Evolutionary conservation across 2,797 vertebrate species (phyloP), one percentile per base, ranked within the genome.

Genomic region (Sebastes steindachneri): DNA sequence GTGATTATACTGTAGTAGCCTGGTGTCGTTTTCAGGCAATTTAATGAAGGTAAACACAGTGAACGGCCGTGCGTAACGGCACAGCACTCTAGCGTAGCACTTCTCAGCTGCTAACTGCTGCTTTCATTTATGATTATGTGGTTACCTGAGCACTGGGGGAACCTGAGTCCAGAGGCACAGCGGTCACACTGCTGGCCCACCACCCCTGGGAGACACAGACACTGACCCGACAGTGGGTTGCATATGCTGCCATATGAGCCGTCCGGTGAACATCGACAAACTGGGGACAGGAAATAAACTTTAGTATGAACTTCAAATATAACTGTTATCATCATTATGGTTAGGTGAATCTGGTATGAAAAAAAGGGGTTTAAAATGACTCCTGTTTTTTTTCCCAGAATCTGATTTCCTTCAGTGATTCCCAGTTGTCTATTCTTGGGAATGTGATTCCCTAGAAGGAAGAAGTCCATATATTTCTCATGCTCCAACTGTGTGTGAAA

Each of bases 81-180:
- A 55, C 53, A 55, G n/a, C 9, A 19, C n/a, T 54, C 51, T 54
- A 23, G 10, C 21, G 21, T 23, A 6, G 53, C 2, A 54, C 53
- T 54, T 54, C n/a, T 53, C 51, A 53, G 4, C 41, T 45, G 41
- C 41, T 23, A 17, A 60, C 2, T 37, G 19, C 12, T 62, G 23
- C 15, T 71, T 35, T 62, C 0, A 60, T 66, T 66, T 54, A 21
- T 59, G 21, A 31, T 29, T 12, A 12, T 31, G 15, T 26, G 11
- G 25, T 73, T 94, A 97, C 97, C 97, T 93, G 94, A 85, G 57
- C 97, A 98, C 23, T 93, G 63, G 25, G 97, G 97, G 87, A 97
- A 98, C 45, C 79, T 90, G 45, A 88, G 66, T 14, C 91, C 91
- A 68, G 93, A 95, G 23, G 94, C 86, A 81, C 97, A 98, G 15